phyloP scores from a whole-genome alignment of 2,888 invertebrate genomes.

The Cacoxenus indagator region DNA sequence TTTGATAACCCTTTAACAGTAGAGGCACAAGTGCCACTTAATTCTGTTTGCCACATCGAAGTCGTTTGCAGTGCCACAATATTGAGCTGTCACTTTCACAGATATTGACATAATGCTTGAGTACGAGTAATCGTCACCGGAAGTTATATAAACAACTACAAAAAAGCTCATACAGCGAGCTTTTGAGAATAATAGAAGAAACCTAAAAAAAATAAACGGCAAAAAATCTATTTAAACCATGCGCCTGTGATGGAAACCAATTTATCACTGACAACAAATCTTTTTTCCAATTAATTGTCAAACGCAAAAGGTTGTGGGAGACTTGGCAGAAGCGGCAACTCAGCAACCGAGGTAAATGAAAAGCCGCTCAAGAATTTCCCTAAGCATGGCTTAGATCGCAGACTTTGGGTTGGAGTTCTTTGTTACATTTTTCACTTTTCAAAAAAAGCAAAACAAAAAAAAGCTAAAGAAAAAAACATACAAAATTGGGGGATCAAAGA shows the following conservation, averaged over 20 bases:
- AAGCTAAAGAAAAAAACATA: background rate
- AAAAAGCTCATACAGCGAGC: constrained; percentile 51
- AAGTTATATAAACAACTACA: background rate
- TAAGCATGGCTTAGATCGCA: constrained; percentile 51
- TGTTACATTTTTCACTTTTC: constrained; percentile 20
- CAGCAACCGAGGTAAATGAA: constrained; percentile 40
- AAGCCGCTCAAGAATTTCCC: constrained; percentile 62
- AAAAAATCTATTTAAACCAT: constrained; percentile 41
- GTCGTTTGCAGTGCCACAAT: background rate
- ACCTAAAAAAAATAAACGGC: background rate
- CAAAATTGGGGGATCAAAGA: too few species aligned
- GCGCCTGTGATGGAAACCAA: constrained; percentile 52
- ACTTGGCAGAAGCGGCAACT: background rate
- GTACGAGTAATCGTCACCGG: background rate
- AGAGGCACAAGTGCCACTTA: background rate
- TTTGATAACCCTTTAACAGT: background rate
- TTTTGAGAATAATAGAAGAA: constrained; percentile 29
- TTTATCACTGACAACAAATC: constrained; percentile 53
- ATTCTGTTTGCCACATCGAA: background rate
- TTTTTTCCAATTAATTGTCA: constrained; percentile 50
- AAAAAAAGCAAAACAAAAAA: background rate
- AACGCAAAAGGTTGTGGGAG: constrained; percentile 15
- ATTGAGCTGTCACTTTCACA: constrained; percentile 11
- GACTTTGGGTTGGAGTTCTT: background rate
- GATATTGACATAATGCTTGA: background rate